Evolutionary conservation across 2,113 vertebrate species (phyloP).

Genomic region (Martes martes): DNA sequence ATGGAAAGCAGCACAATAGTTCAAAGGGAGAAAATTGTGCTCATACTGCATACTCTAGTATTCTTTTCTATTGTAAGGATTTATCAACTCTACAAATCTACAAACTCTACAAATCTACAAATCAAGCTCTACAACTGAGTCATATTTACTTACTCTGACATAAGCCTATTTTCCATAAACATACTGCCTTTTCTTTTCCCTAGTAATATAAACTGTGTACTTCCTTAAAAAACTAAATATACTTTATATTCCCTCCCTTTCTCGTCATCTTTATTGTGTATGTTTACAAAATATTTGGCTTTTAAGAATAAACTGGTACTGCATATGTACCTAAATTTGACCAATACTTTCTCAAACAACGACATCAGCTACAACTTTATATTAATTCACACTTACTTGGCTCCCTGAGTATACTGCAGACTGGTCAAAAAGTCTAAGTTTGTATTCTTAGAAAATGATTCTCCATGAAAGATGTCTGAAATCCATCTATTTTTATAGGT

Average conservation of each 20-base stretch:
- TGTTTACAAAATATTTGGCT: slow-evolving; percentile 19
- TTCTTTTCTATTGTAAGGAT: not conserved
- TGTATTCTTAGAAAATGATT: slow-evolving; percentile 9
- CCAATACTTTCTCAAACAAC: not conserved
- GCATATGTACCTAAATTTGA: not conserved
- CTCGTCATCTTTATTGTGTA: not conserved
- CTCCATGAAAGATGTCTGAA: not conserved
- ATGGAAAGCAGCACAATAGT: not conserved
- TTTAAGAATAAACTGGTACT: not conserved
- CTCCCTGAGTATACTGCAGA: not conserved
- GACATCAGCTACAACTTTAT: not conserved
- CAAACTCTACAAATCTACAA: too few relatives aligned
- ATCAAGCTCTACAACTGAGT: not conserved
- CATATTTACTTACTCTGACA: slow-evolving; percentile 9
- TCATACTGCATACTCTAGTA: not conserved
- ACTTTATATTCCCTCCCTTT: slow-evolving; percentile 17
- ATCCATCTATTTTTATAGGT: not conserved
- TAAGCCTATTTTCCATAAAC: not conserved
- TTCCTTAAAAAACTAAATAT: not conserved
- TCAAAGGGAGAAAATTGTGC: not conserved
- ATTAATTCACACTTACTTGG: not conserved
- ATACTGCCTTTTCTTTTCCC: not conserved
- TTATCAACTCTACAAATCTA: not conserved
- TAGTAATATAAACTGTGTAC: not conserved
- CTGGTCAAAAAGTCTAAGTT: not conserved